phyloP scores from a whole-genome alignment of 1,140 invertebrate species.

The Cephus cinctus region DNA sequence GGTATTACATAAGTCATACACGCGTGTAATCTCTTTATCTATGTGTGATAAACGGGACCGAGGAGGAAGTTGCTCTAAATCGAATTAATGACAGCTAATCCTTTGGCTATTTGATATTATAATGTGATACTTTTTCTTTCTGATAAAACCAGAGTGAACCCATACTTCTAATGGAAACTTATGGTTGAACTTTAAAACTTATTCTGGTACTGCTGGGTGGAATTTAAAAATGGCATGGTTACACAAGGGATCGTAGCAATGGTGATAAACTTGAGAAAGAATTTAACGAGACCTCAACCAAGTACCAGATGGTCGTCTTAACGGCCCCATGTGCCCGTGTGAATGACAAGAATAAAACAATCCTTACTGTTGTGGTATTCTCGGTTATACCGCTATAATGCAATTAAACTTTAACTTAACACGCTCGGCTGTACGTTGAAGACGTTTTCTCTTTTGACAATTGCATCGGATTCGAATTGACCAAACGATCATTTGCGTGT shows the following conservation, averaged over 20 bases:
- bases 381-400: slow-evolving; percentile 11
- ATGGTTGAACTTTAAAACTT: too few species aligned
- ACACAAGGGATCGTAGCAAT: not conserved
- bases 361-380: not conserved
- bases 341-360: slow-evolving; percentile 6
- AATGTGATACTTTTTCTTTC: too few species aligned
- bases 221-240: not conserved
- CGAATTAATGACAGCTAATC: too few species aligned
- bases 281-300: slow-evolving; percentile 8
- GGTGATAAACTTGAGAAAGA: slow-evolving; percentile 9
- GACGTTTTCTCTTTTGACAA: slow-evolving; percentile 1
- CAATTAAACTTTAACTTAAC: slow-evolving; percentile 11
- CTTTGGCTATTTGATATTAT: too few species aligned
- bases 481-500: too few species aligned
- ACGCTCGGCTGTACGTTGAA: slow-evolving; percentile 5
- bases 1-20: slow-evolving; percentile 29
- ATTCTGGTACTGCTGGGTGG: too few species aligned
- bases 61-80: slow-evolving; percentile 19
- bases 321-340: not conserved
- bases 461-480: too few species aligned
- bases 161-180: too few species aligned
- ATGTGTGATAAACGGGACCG: slow-evolving; percentile 10
- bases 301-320: not conserved
- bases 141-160: too few species aligned
- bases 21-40: slow-evolving; percentile 45